Conservation (phyloP, 2,888 invertebrate genomes). For the Eucera pruinosa region DNA sequence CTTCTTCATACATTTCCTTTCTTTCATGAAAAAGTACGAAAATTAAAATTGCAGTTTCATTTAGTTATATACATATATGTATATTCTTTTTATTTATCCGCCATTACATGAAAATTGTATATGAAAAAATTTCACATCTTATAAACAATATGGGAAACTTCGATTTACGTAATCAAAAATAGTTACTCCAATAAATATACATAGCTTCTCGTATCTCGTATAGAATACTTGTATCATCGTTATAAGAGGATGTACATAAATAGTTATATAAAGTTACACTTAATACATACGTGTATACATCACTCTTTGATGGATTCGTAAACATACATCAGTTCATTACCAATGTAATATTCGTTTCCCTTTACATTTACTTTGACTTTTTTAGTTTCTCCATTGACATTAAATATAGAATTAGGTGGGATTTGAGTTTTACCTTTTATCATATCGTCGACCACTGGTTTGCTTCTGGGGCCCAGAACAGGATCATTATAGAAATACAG, state of each 20-base stretch:
- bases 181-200: not conserved
- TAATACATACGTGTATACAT: constrained; percentile 10
- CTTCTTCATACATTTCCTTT: too few relatives aligned
- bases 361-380: constrained; percentile 66
- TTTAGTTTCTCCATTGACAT: constrained; percentile 76
- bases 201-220: too few relatives aligned
- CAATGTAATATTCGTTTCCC: constrained; percentile 67
- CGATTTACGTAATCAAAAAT: not conserved
- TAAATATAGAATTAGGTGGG: constrained; percentile 84
- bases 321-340: constrained; percentile 76
- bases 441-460: constrained; percentile 89
- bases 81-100: too few relatives aligned
- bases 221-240: too few relatives aligned
- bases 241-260: constrained; percentile 28
- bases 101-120: not conserved
- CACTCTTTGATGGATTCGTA: constrained; percentile 27
- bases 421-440: constrained; percentile 87
- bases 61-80: too few relatives aligned
- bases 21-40: too few relatives aligned
- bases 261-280: constrained; percentile 14
- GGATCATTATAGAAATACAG: constrained; percentile 93
- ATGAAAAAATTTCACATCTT: constrained; percentile 1
- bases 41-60: too few relatives aligned
- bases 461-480: constrained; percentile 89
- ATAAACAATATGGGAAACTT: constrained; percentile 3